These are phyloP conservation scores for Saguinus midas DNA, from an alignment of 2,113 vertebrate species.

Conservation along the genomic window DNA sequence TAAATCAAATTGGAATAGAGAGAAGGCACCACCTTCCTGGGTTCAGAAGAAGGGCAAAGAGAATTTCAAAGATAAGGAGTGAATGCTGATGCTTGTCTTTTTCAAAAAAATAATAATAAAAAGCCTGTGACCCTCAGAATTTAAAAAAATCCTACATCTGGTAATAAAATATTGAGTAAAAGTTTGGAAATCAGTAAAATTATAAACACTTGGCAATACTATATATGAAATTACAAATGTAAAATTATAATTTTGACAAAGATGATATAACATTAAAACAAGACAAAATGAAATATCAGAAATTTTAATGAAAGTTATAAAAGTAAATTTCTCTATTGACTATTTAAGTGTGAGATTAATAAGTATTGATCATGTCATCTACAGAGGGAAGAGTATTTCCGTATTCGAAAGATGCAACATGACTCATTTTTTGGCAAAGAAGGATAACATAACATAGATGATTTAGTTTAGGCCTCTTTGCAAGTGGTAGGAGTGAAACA, in stretches of 20 bases:
- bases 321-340: neutral
- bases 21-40: neutral
- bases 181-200: neutral
- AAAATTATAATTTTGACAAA: neutral
- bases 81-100: neutral
- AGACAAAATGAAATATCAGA: neutral
- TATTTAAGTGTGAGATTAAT: neutral
- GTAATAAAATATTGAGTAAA: neutral
- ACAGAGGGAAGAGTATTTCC: neutral
- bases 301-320: neutral
- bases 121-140: neutral
- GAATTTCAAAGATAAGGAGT: neutral
- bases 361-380: neutral
- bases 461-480: too few species aligned
- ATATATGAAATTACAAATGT: neutral
- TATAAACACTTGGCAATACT: neutral
- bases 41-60: neutral
- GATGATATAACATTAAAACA: neutral
- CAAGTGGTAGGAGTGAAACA: neutral
- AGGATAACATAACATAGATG: neutral
- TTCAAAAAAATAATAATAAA: neutral
- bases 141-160: neutral
- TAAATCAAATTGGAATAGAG: constrained; percentile 56
- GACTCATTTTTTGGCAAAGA: neutral
- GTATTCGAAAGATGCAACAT: neutral